Percentiles rank a stretch among this genome's conserved stretches.
These are phyloP conservation scores for Zeus faber DNA, from an alignment of 2,113 vertebrate genomes.

Conservation along the genomic window DNA sequence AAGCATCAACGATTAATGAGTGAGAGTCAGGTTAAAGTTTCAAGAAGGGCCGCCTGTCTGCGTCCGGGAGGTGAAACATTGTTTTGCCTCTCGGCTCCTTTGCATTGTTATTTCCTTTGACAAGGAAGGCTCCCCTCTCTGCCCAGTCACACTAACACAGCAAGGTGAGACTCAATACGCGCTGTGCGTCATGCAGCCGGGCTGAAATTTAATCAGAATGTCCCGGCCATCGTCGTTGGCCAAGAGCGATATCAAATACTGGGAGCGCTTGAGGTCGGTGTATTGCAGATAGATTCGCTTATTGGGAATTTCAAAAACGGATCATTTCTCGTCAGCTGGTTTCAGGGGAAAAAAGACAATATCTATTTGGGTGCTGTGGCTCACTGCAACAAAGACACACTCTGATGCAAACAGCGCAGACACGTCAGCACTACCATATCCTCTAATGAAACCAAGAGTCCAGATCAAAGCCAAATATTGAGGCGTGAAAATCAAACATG, in stretches of 20 bases:
- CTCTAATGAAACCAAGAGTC: too few relatives aligned
- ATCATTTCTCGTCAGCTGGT: neutral
- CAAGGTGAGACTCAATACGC: too few relatives aligned
- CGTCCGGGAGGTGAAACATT: conserved; percentile 10
- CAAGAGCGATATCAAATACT: conserved; percentile 2
- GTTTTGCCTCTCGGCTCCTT: conserved; percentile 11
- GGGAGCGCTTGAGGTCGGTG: neutral
- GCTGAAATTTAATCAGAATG: conserved; percentile 27
- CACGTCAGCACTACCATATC: conserved; percentile 26
- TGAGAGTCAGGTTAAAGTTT: too few relatives aligned
- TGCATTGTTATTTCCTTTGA: conserved; percentile 28
- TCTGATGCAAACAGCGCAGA: neutral
- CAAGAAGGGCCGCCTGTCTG: too few relatives aligned
- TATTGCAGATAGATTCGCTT: neutral
- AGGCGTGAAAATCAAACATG: too few relatives aligned
- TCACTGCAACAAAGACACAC: neutral
- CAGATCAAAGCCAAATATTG: too few relatives aligned
- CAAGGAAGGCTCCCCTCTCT: too few relatives aligned
- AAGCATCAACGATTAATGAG: too few relatives aligned
- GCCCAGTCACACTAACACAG: too few relatives aligned
- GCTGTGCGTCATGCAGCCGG: conserved; percentile 4
- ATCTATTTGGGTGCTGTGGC: too few relatives aligned
- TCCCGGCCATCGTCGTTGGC: conserved; percentile 23
- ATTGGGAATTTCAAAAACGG: conserved; percentile 3
- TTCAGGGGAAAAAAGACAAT: neutral